These are phyloP conservation scores for Drepana falcataria DNA, from an alignment of 2,888 invertebrate genomes.

Conservation along the genomic window DNA sequence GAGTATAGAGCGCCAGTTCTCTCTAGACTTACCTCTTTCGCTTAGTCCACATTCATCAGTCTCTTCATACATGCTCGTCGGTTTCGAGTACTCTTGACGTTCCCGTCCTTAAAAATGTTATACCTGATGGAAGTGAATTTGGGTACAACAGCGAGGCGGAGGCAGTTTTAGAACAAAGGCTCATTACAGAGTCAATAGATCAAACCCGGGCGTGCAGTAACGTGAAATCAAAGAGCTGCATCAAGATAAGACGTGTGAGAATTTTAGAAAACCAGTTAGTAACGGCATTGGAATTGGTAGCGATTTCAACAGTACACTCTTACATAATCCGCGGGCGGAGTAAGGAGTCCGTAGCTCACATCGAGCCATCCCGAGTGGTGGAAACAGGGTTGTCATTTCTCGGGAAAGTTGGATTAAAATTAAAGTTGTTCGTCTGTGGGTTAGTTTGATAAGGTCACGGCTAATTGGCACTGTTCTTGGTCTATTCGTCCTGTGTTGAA, in stretches of 20 bases:
- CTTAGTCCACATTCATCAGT: no score
- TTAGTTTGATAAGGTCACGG: no score
- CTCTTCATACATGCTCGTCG: no score
- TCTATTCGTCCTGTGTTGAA: no score
- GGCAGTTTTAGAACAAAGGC: neutral
- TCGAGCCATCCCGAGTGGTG: slow-evolving; percentile 15
- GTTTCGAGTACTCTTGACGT: no score
- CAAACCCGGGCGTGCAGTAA: slow-evolving; percentile 17
- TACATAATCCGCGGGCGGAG: slow-evolving; percentile 1
- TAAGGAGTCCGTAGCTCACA: slow-evolving; percentile 9
- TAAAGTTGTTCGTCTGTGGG: neutral
- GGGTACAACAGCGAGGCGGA: no score
- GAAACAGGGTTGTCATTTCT: neutral
- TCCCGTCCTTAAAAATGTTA: no score
- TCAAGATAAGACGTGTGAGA: slow-evolving; percentile 26
- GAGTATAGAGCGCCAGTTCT: no score
- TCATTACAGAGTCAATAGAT: neutral
- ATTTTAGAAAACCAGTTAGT: slow-evolving; percentile 35
- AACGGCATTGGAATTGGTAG: neutral
- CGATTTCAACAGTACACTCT: neutral
- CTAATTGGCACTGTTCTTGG: no score
- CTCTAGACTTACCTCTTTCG: no score
- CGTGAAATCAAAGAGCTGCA: slow-evolving; percentile 17
- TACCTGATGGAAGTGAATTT: no score
- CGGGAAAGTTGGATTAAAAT: neutral